Percentiles rank a stretch among this genome's conserved stretches.
phyloP scores from a whole-genome alignment of 2,113 vertebrate genomes.

The Rhineura floridana region DNA sequence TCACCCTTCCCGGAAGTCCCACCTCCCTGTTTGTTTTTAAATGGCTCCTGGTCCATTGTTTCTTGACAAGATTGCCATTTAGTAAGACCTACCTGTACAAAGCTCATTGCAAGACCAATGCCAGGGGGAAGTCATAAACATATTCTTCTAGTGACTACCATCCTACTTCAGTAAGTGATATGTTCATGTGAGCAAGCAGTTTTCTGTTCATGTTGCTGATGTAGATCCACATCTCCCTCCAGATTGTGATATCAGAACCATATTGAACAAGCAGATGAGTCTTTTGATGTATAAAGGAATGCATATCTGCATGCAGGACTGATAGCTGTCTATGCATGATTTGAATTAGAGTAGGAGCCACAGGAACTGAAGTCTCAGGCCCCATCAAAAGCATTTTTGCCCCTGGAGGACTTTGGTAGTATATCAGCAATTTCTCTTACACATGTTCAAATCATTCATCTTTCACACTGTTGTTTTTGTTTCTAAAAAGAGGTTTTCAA shows the following conservation, averaged over 20 bases:
- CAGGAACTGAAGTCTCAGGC: conserved; percentile 11
- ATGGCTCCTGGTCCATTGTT: too few relatives aligned
- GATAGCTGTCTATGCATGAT: neutral
- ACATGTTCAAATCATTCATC: neutral
- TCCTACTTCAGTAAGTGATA: neutral
- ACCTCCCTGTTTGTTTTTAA: neutral
- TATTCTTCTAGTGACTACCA: neutral
- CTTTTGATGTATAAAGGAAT: too few relatives aligned
- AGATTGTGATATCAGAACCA: neutral
- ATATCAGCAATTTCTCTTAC: neutral
- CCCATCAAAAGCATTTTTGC: conserved; percentile 22
- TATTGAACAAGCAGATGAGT: neutral
- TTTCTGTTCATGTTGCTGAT: neutral
- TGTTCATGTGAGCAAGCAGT: neutral
- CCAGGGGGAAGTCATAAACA: conserved; percentile 20
- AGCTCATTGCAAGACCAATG: neutral
- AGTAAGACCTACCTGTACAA: neutral
- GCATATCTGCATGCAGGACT: neutral
- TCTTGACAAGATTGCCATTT: neutral
- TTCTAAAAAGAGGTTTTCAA: neutral
- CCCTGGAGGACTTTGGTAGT: conserved; percentile 47
- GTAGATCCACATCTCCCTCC: neutral
- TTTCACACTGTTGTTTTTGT: neutral
- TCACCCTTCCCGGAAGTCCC: neutral
- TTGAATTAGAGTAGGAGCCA: neutral